Conservation (phyloP, 2,113 vertebrate genomes). For the Cygnus atratus region DNA sequence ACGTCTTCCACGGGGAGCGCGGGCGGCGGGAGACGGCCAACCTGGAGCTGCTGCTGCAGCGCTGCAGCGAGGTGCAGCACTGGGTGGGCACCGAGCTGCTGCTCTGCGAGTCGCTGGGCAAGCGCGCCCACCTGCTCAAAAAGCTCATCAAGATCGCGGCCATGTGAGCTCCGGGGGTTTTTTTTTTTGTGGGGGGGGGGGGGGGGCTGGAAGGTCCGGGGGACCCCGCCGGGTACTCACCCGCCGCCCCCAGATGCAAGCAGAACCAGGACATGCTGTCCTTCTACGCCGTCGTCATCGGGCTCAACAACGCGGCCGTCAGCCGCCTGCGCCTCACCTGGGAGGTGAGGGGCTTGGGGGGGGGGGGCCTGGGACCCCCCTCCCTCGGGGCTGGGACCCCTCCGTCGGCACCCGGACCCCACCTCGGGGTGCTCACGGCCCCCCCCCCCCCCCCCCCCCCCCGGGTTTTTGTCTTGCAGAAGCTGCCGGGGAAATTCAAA, state of each 20-base stretch:
- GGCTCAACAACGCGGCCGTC: constrained; percentile 91
- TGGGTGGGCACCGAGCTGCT: constrained; percentile 97
- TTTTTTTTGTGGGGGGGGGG: fast-evolving
- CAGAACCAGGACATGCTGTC: constrained; percentile 97
- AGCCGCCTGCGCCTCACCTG: constrained; percentile 93
- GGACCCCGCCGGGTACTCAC: not conserved
- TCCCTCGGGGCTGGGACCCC: too few relatives aligned
- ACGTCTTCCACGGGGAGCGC: constrained; percentile 93
- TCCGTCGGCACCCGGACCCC: fast-evolving
- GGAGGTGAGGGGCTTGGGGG: constrained; percentile 79
- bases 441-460: fast-evolving
- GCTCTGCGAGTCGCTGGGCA: constrained; percentile 90
- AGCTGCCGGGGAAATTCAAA: constrained; percentile 95
- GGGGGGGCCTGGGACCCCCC: not conserved
- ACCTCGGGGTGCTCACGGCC: not conserved
- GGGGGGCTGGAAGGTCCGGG: too few relatives aligned
- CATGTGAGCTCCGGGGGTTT: constrained; percentile 79
- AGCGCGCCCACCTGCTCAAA: constrained; percentile 91
- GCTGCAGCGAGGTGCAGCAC: constrained; percentile 96
- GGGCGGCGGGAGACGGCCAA: constrained; percentile 94
- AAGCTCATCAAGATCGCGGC: constrained; percentile 97
- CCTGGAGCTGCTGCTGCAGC: constrained; percentile 95
- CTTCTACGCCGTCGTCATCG: constrained; percentile 92
- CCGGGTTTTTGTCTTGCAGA: constrained; percentile 73
- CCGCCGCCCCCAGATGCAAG: constrained; percentile 81